Conservation (phyloP, 2,113 vertebrate species). For the Eleginops maclovinus region DNA sequence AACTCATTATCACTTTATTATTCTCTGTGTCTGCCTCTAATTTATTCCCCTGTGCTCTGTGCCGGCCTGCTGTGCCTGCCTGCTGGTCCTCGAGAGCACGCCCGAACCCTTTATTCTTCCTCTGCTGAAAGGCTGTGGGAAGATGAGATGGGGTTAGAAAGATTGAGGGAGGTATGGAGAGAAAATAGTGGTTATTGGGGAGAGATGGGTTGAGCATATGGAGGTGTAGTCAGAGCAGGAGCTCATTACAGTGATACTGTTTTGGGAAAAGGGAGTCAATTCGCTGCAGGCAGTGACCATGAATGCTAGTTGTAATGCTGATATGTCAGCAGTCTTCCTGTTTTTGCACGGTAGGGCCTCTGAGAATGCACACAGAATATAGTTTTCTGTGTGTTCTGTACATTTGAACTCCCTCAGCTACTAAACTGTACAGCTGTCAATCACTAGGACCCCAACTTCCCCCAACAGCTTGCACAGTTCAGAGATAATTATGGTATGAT, state of each 20-base stretch:
- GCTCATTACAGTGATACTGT: slow-evolving; percentile 47
- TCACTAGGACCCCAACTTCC: slow-evolving; percentile 18
- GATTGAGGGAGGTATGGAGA: neutral
- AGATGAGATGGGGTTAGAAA: slow-evolving; percentile 10
- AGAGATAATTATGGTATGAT: neutral
- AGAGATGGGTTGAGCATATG: slow-evolving; percentile 1
- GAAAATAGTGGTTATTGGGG: slow-evolving; percentile 4
- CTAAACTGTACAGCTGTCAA: slow-evolving; percentile 6
- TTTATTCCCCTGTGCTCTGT: slow-evolving; percentile 64
- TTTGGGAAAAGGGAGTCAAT: slow-evolving; percentile 21
- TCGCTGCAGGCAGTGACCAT: slow-evolving; percentile 26
- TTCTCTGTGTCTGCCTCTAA: slow-evolving; percentile 70
- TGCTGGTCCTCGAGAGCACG: slow-evolving; percentile 26
- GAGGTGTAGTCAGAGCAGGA: slow-evolving; percentile 18
- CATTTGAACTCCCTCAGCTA: neutral
- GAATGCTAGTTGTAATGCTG: slow-evolving; percentile 3
- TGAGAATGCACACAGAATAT: neutral
- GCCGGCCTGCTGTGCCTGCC: slow-evolving; percentile 22
- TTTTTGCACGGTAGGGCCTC: neutral
- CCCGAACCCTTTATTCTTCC: neutral
- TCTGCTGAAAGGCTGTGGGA: slow-evolving; percentile 20
- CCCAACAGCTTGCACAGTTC: neutral
- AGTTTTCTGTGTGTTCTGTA: neutral
- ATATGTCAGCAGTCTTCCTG: slow-evolving; percentile 3
- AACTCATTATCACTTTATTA: slow-evolving; percentile 77